These are phyloP conservation scores for Dasypogon diadema DNA, from an alignment of 2,888 invertebrate species.

Conservation along the genomic window DNA sequence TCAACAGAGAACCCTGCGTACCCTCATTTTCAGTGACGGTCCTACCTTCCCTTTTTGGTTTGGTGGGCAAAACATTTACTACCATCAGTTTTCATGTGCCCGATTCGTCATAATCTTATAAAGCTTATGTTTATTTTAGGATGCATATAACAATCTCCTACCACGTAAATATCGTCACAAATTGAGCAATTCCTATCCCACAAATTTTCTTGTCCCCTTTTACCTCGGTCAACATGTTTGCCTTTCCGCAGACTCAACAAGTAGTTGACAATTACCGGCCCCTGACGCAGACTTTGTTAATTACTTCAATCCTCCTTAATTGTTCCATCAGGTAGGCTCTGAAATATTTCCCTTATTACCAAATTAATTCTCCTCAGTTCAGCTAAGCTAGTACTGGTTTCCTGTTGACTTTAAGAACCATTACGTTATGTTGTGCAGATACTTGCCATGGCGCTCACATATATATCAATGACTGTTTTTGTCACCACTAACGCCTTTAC, in stretches of 20 bases:
- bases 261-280: constrained; percentile 17
- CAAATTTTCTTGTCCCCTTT: too few species aligned
- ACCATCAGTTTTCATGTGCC: constrained; percentile 11
- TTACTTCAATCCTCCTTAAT: constrained; percentile 30
- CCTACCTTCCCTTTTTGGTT: too few species aligned
- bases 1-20: too few species aligned
- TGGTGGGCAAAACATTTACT: not conserved
- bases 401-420: too few species aligned
- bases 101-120: constrained; percentile 10
- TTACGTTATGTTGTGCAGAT: too few species aligned
- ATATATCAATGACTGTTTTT: too few species aligned
- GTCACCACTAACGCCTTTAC: too few species aligned
- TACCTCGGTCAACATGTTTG: not conserved
- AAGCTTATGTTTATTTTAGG: not conserved
- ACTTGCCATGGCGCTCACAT: too few species aligned
- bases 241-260: constrained; percentile 10
- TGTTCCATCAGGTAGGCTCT: constrained; percentile 27
- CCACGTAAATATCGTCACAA: too few species aligned
- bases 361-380: constrained; percentile 36
- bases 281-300: constrained; percentile 16
- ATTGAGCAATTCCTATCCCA: too few species aligned
- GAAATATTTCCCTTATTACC: constrained; percentile 29
- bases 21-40: too few species aligned
- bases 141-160: not conserved
- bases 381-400: too few species aligned